Conservation (phyloP, 2,888 invertebrate species). For the Priocnemis perturbator region DNA sequence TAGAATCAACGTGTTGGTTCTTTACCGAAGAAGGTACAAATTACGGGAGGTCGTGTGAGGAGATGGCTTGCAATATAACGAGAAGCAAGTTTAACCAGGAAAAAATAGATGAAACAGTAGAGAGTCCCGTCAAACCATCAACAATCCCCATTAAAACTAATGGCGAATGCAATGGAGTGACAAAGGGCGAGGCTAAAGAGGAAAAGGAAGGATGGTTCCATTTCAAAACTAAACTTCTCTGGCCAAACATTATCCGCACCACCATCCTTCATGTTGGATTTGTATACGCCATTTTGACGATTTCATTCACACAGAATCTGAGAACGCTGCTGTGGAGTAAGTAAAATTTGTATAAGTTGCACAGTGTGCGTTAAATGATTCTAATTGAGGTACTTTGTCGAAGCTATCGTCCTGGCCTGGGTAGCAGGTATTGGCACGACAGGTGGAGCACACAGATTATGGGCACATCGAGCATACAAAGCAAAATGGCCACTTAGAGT, state of each 20-base stretch:
- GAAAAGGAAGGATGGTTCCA: not conserved
- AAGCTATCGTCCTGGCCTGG: not conserved
- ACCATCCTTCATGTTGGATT: not conserved
- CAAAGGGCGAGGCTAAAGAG: too few relatives aligned
- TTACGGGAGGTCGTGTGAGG: too few relatives aligned
- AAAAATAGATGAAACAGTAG: too few relatives aligned
- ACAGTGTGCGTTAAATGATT: too few relatives aligned
- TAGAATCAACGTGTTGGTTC: too few relatives aligned
- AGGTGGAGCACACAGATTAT: slow-evolving; percentile 82
- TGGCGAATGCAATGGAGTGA: too few relatives aligned
- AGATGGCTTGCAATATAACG: too few relatives aligned
- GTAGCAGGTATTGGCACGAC: slow-evolving; percentile 82
- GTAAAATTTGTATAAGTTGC: too few relatives aligned
- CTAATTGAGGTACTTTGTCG: not conserved
- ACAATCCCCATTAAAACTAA: too few relatives aligned
- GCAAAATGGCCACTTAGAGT: slow-evolving; percentile 80
- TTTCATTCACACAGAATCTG: not conserved
- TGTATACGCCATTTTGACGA: not conserved
- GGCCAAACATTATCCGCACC: not conserved
- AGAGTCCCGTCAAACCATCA: too few relatives aligned
- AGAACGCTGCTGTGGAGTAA: not conserved
- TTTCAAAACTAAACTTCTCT: not conserved
- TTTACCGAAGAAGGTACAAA: too few relatives aligned
- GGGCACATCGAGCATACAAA: slow-evolving; percentile 83
- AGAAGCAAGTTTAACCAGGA: too few relatives aligned